These are phyloP conservation scores for Heliconius melpomene DNA, from an alignment of 1,140 invertebrate genomes.

Conservation along the genomic window DNA sequence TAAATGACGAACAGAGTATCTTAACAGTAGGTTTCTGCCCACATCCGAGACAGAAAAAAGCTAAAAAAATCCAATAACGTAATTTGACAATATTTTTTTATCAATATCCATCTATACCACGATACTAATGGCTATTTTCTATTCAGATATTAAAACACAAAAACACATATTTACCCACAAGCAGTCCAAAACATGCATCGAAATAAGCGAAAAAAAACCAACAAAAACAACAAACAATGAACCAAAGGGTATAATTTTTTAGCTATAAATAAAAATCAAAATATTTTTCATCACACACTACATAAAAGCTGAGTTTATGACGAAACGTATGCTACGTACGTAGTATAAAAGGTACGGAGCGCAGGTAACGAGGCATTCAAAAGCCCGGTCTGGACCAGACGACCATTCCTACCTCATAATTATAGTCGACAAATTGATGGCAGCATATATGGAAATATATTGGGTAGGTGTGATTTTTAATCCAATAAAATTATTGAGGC, in stretches of 20 bases:
- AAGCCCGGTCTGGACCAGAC: constrained; percentile 37
- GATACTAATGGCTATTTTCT: neutral
- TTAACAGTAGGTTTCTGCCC: too few relatives aligned
- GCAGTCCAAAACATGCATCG: neutral
- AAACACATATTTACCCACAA: neutral
- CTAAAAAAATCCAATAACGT: too few relatives aligned
- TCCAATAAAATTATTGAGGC: constrained; percentile 34
- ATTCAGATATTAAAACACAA: neutral
- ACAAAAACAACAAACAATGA: neutral
- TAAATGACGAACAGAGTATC: too few relatives aligned
- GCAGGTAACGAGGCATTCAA: constrained; percentile 39
- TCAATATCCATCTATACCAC: neutral
- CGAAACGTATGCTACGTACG: constrained; percentile 10
- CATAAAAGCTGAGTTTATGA: constrained; percentile 35
- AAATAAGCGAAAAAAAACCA: neutral
- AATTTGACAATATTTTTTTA: too few relatives aligned
- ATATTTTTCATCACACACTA: constrained; percentile 25
- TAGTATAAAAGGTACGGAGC: constrained; percentile 27
- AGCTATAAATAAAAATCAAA: constrained; percentile 28
- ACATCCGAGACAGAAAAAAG: too few relatives aligned
- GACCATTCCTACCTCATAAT: constrained; percentile 36
- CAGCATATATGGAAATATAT: constrained; percentile 29
- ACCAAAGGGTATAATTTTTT: constrained; percentile 13
- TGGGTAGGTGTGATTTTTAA: constrained; percentile 32
- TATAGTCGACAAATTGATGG: constrained; percentile 36